phyloP scores from a whole-genome alignment of 2,113 vertebrate species.

The Siniperca chuatsi region DNA sequence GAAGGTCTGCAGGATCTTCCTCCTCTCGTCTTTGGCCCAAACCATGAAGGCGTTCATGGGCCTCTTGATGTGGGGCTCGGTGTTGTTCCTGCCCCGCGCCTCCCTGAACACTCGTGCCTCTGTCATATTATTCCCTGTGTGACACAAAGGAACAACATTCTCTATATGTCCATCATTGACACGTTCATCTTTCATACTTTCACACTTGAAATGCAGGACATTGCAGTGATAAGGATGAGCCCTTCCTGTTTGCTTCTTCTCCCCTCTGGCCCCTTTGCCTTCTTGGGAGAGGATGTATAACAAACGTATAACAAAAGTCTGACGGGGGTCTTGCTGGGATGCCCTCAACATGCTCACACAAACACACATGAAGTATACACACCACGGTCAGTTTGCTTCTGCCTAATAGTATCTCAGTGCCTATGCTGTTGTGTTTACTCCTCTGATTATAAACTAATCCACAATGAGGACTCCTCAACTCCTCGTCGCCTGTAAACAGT shows the following conservation, averaged over 20 bases:
- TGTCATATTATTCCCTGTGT: slow-evolving; percentile 91
- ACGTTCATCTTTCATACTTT: slow-evolving; percentile 3
- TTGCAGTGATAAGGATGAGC: background rate
- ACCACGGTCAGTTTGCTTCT: slow-evolving; percentile 13
- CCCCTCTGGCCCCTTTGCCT: background rate
- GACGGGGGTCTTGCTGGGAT: slow-evolving; percentile 25
- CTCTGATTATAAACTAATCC: slow-evolving; percentile 66
- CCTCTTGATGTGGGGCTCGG: slow-evolving; percentile 94
- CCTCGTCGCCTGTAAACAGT: slow-evolving; percentile 68
- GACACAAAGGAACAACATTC: slow-evolving; percentile 9
- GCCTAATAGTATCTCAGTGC: slow-evolving; percentile 39
- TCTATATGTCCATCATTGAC: background rate
- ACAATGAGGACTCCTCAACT: slow-evolving; percentile 51
- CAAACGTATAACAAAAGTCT: slow-evolving; percentile 31
- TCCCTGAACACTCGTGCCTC: slow-evolving; percentile 98
- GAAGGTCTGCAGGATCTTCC: slow-evolving; percentile 99
- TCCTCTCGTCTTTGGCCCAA: slow-evolving; percentile 97
- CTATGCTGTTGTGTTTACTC: slow-evolving; percentile 65
- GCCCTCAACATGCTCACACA: slow-evolving; percentile 35
- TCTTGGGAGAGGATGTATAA: slow-evolving; percentile 23
- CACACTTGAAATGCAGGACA: background rate
- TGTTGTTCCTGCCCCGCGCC: slow-evolving; percentile 91
- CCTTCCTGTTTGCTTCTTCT: slow-evolving; percentile 15
- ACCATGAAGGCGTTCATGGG: slow-evolving; percentile 98
- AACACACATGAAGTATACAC: slow-evolving; percentile 25